Evolutionary conservation across 2,888 invertebrate species (phyloP), one percentile per base, ranked within the genome.

Genomic region (Xanthia icteritia): DNA sequence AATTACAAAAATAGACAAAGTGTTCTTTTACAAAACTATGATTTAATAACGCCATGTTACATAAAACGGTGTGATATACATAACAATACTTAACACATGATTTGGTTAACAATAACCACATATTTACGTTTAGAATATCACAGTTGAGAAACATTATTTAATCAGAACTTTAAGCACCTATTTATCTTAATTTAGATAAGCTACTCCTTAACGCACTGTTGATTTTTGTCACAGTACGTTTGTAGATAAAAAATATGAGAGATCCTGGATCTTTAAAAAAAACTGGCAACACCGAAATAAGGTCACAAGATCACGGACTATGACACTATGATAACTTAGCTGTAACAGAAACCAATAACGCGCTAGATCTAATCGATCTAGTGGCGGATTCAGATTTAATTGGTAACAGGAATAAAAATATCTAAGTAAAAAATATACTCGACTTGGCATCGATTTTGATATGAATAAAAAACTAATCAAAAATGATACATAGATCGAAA

Each of bases 1-100:
- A n/a, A n/a, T 89, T 92, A 93, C 92, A 94, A 94, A 94, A 94
- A 93, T 94, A 94, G 90, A 90, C 90, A 88, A 85, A 77, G 51
- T 80, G 60, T 66, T 85, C 31, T 82, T 87, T 87, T 87, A 90
- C 81, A 89, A 82, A 89, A 90, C 81, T 86, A 89, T 81, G 70
- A 82, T 91, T 91, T 91, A 91, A 90, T 90, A 83, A 76, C 78
- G 81, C 74, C 84, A 78, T 77, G 83, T 86, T 82, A 83, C 76
- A 76, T 81, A 65, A 71, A 72, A 77, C 56, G 39, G 64, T 77
- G 80, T 72, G 73, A 76, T 78, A 76, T 61, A 77, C 15, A 68
- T 83, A 83, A 86, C 76, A 72, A 69, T 80, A 81, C 63, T 71
- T 75, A 77, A 82, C 75, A 71, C 56, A 75, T 66, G 27, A 48